Evolutionary conservation across 2,888 invertebrate genomes (phyloP).

Genomic region (Caenorhabditis sulstoni): DNA sequence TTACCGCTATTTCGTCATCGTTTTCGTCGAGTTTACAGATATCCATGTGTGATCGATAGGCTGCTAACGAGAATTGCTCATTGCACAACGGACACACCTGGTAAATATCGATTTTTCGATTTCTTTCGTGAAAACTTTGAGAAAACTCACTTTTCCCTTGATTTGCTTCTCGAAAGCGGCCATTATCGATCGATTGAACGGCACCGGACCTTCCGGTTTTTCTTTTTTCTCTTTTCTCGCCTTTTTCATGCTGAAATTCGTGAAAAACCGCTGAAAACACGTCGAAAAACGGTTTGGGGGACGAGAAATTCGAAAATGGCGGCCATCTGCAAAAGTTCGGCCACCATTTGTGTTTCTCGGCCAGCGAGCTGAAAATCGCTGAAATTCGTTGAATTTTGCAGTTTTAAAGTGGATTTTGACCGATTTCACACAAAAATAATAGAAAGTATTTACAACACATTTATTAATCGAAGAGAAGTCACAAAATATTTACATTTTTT

Average conservation of each 20-base stretch:
- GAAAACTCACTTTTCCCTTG: conserved; percentile 50
- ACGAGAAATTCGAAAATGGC: conserved; percentile 14
- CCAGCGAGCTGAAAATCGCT: not conserved
- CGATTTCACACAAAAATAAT: too few species aligned
- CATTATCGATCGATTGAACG: conserved; percentile 49
- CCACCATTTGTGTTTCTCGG: not conserved
- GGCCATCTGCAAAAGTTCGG: conserved; percentile 11
- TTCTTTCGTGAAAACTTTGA: not conserved
- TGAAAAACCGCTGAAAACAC: not conserved
- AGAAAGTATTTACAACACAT: too few species aligned
- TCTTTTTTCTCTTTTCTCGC: conserved; percentile 26
- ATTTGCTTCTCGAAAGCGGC: conserved; percentile 54
- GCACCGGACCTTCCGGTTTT: conserved; percentile 26
- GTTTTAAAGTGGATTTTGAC: too few species aligned
- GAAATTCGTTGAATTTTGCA: not conserved
- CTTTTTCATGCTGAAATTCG: conserved; percentile 37
- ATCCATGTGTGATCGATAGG: conserved; percentile 46
- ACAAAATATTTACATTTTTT: not conserved
- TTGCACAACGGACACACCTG: conserved; percentile 50
- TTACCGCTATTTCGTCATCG: conserved; percentile 43
- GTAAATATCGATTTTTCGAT: conserved; percentile 2
- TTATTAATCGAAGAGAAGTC: too few species aligned
- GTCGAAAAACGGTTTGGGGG: conserved; percentile 6
- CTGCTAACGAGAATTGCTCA: conserved; percentile 41
- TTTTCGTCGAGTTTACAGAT: conserved; percentile 32